Evolutionary conservation across 2,888 invertebrate species (phyloP).

Genomic region (Alloplasta piceator): DNA sequence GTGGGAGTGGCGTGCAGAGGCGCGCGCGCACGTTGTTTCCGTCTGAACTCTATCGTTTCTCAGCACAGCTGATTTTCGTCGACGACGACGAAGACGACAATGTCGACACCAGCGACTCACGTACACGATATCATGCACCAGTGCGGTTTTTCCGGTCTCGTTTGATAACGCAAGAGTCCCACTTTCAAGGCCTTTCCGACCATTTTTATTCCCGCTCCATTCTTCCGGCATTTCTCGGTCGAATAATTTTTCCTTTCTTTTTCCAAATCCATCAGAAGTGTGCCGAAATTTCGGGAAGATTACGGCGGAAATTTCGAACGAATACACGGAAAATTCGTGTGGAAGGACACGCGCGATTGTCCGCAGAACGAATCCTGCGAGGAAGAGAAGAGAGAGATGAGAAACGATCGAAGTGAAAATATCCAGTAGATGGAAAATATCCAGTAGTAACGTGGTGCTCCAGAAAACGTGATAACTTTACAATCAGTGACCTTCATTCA

Average conservation of each 20-base stretch:
- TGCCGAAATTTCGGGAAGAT: background rate
- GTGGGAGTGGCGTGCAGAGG: slow-evolving; percentile 51
- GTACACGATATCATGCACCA: slow-evolving; percentile 55
- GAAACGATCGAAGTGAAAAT: slow-evolving; percentile 58
- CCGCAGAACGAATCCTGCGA: slow-evolving; percentile 30
- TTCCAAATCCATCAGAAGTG: background rate
- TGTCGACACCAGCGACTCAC: slow-evolving; percentile 35
- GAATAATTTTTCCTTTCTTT: background rate
- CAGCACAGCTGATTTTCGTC: slow-evolving; percentile 65
- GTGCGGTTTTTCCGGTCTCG: slow-evolving; percentile 30
- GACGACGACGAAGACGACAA: slow-evolving; percentile 48
- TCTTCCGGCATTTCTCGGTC: background rate
- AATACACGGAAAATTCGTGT: background rate
- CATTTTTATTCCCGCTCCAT: background rate
- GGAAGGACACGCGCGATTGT: slow-evolving; percentile 43
- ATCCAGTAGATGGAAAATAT: slow-evolving; percentile 27
- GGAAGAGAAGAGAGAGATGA: slow-evolving; percentile 13
- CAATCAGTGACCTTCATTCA: slow-evolving; percentile 21
- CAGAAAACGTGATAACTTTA: slow-evolving; percentile 28
- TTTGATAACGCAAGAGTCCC: background rate
- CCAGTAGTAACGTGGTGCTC: slow-evolving; percentile 3
- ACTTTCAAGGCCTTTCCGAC: too few species aligned
- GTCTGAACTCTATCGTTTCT: slow-evolving; percentile 52
- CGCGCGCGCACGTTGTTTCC: slow-evolving; percentile 68
- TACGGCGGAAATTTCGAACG: slow-evolving; percentile 18